phyloP scores from a whole-genome alignment of 1,140 invertebrate species.

The Nasonia longicornis region DNA sequence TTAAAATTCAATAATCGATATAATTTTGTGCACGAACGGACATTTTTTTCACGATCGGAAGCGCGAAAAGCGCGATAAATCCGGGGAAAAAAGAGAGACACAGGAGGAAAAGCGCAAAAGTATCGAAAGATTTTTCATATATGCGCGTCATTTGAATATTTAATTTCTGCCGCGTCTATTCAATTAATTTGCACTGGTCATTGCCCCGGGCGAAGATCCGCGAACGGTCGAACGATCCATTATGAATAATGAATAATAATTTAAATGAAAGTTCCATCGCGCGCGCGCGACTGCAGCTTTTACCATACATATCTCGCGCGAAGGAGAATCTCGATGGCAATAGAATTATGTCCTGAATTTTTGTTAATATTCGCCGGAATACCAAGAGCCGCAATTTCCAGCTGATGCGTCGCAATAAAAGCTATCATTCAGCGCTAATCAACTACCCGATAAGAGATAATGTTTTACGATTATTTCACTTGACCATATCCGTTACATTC shows the following conservation, averaged over 20 bases:
- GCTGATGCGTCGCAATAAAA: too few species aligned
- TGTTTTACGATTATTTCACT: not conserved
- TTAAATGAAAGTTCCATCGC: not conserved
- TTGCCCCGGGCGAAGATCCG: not conserved
- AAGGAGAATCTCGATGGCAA: not conserved
- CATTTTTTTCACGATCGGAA: too few species aligned
- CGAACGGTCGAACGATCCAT: not conserved
- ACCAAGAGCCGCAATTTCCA: too few species aligned
- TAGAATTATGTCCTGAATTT: not conserved
- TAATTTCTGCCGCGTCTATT: not conserved
- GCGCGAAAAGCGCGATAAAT: not conserved
- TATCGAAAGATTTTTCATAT: not conserved
- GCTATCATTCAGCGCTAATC: not conserved
- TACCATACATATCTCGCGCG: not conserved
- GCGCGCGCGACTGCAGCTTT: not conserved
- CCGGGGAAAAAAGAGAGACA: not conserved
- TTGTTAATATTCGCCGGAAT: not conserved
- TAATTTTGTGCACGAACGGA: too few species aligned
- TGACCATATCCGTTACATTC: not conserved
- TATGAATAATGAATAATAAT: conserved; percentile 5
- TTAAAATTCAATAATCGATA: too few species aligned
- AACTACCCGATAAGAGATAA: not conserved
- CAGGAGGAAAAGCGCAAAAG: not conserved
- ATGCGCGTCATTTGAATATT: not conserved
- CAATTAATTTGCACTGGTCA: not conserved